Conservation (phyloP, 2,888 invertebrate species). For the Pseudeuparius sepicola region DNA sequence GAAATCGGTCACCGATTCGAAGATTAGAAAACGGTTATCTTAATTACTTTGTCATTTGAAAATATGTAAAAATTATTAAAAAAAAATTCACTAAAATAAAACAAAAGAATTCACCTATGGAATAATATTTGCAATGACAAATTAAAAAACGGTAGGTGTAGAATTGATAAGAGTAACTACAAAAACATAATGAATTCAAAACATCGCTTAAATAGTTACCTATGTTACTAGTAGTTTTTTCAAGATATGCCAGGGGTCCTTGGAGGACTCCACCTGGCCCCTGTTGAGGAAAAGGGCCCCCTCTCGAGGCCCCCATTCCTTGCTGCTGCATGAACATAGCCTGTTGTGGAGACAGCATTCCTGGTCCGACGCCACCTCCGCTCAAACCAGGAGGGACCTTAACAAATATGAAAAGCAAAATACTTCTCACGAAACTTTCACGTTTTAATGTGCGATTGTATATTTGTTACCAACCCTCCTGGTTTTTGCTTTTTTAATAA, state of each 20-base stretch:
- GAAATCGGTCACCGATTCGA: too few relatives aligned
- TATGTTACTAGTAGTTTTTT: constrained; percentile 87
- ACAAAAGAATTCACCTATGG: too few relatives aligned
- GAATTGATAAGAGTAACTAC: too few relatives aligned
- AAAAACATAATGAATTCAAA: too few relatives aligned
- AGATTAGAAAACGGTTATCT: too few relatives aligned
- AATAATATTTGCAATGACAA: too few relatives aligned
- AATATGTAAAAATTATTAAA: too few relatives aligned
- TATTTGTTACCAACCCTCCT: constrained; percentile 33
- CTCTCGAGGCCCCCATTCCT: constrained; percentile 38
- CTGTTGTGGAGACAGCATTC: constrained; percentile 39
- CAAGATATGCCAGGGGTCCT: constrained; percentile 77
- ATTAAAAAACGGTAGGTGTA: too few relatives aligned
- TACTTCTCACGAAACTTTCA: background rate
- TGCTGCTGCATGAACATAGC: constrained; percentile 50
- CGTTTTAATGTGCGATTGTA: constrained; percentile 17
- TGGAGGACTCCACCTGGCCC: constrained; percentile 51
- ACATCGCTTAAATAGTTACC: constrained; percentile 39
- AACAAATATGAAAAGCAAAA: constrained; percentile 18
- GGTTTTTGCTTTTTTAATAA: constrained; percentile 23
- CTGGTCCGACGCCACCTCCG: constrained; percentile 32
- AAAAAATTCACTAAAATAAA: too few relatives aligned
- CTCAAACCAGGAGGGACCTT: constrained; percentile 36
- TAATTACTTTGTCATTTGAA: too few relatives aligned
- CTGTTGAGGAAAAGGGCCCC: constrained; percentile 43